These are phyloP conservation scores for Gobionotothen gibberifrons DNA, from an alignment of 2,797 vertebrate genomes.

Conservation along the genomic window DNA sequence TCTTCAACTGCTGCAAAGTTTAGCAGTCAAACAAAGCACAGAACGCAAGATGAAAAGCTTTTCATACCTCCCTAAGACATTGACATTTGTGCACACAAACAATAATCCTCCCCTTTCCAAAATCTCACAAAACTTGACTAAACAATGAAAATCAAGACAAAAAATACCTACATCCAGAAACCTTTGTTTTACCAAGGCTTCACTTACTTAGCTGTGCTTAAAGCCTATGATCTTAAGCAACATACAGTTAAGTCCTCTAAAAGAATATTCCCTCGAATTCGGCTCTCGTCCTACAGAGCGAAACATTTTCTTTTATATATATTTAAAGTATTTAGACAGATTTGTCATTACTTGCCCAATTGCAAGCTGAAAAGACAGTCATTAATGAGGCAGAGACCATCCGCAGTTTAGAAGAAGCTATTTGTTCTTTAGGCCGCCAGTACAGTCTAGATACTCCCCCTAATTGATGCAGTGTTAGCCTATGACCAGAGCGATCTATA, in stretches of 20 bases:
- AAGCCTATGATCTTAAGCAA: slow-evolving; percentile 55
- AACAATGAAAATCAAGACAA: slow-evolving; percentile 58
- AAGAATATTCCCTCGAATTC: slow-evolving; percentile 49
- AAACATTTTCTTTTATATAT: slow-evolving; percentile 39
- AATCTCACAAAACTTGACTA: slow-evolving; percentile 63
- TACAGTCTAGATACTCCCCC: slow-evolving; percentile 74
- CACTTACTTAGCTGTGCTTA: slow-evolving; percentile 49
- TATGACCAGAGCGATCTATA: slow-evolving; percentile 79
- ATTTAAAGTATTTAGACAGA: slow-evolving; percentile 58
- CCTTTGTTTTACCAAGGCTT: slow-evolving; percentile 61
- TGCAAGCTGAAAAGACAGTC: slow-evolving; percentile 67
- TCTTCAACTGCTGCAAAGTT: slow-evolving; percentile 71
- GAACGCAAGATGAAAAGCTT: slow-evolving; percentile 71
- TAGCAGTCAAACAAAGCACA: slow-evolving; percentile 77
- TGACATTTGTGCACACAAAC: slow-evolving; percentile 73
- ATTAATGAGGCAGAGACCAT: slow-evolving; percentile 73
- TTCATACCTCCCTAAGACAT: slow-evolving; percentile 65
- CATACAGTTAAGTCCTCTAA: slow-evolving; percentile 40
- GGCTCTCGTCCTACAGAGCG: not conserved
- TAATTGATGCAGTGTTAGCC: slow-evolving; percentile 84
- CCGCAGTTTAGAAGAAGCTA: slow-evolving; percentile 71
- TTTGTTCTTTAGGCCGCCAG: slow-evolving; percentile 76
- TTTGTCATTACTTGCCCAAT: slow-evolving; percentile 72
- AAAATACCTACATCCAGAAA: slow-evolving; percentile 53
- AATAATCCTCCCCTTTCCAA: slow-evolving; percentile 39